phyloP scores from a whole-genome alignment of 2,888 invertebrate species.

The Tuta absoluta region DNA sequence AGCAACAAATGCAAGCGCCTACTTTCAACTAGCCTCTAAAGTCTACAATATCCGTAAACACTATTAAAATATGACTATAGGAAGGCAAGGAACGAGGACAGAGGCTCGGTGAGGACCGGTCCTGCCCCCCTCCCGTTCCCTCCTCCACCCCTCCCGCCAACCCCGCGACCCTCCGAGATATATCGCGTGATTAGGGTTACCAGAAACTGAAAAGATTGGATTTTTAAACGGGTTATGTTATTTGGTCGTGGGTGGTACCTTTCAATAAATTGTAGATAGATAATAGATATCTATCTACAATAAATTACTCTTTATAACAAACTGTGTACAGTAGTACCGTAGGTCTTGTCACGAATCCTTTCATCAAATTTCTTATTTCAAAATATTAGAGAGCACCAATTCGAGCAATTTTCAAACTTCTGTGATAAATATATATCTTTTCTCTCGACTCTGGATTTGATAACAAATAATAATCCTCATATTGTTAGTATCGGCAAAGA shows the following conservation, averaged over 20 bases:
- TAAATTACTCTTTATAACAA: too few species aligned
- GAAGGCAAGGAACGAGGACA: constrained; percentile 65
- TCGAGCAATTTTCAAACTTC: too few species aligned
- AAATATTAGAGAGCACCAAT: too few species aligned
- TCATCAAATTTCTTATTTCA: too few species aligned
- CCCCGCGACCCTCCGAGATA: constrained; percentile 37
- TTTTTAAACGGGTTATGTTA: background rate
- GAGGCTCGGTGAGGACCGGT: constrained; percentile 55
- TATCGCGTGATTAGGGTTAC: constrained; percentile 11
- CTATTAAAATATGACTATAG: constrained; percentile 16
- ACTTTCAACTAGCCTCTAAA: background rate
- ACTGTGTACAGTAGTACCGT: too few species aligned
- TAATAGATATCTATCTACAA: too few species aligned
- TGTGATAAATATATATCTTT: too few species aligned
- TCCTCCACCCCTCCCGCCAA: constrained; percentile 39
- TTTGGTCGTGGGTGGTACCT: background rate
- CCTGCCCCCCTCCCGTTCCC: constrained; percentile 39
- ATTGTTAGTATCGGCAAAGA: too few species aligned
- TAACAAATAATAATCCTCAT: too few species aligned
- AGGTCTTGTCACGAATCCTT: too few species aligned
- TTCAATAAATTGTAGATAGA: background rate
- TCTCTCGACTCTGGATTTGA: too few species aligned
- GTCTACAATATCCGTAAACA: constrained; percentile 23
- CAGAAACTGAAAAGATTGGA: background rate
- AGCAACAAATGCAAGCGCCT: background rate